Conservation (phyloP, 2,113 vertebrate genomes). For the Nesospiza acunhae region DNA sequence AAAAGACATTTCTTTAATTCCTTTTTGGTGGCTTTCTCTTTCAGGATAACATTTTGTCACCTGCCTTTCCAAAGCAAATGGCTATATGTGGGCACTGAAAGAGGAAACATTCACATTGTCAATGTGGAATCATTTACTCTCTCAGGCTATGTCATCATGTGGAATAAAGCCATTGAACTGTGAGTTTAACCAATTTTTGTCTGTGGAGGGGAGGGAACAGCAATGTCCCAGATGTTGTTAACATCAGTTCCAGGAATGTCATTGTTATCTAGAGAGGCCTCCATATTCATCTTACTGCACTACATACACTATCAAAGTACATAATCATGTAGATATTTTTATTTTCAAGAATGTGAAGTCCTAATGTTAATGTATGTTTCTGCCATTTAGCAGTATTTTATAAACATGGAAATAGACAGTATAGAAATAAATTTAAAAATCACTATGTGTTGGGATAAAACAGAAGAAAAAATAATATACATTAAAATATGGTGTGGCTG, state of each 20-base stretch:
- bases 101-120: slow-evolving; percentile 98
- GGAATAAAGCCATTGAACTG: slow-evolving; percentile 99
- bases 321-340: not conserved
- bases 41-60: slow-evolving; percentile 98
- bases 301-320: not conserved
- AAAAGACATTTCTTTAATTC: not conserved
- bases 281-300: not conserved
- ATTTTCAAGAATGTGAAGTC: not conserved
- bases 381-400: not conserved
- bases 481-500: not conserved
- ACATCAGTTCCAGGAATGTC: not conserved
- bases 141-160: slow-evolving; percentile 99
- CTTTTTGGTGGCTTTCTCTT: slow-evolving; percentile 48
- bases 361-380: not conserved
- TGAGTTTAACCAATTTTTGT: slow-evolving; percentile 77
- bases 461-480: not conserved
- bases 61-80: slow-evolving; percentile 99
- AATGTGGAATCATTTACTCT: slow-evolving; percentile 99
- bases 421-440: not conserved
- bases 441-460: not conserved
- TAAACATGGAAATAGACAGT: not conserved
- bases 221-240: not conserved
- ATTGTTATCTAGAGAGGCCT: not conserved
- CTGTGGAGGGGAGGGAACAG: not conserved
- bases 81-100: slow-evolving; percentile 96